Conservation (phyloP, 2,113 vertebrate species). For the Nothocercus nigrocapillus region DNA sequence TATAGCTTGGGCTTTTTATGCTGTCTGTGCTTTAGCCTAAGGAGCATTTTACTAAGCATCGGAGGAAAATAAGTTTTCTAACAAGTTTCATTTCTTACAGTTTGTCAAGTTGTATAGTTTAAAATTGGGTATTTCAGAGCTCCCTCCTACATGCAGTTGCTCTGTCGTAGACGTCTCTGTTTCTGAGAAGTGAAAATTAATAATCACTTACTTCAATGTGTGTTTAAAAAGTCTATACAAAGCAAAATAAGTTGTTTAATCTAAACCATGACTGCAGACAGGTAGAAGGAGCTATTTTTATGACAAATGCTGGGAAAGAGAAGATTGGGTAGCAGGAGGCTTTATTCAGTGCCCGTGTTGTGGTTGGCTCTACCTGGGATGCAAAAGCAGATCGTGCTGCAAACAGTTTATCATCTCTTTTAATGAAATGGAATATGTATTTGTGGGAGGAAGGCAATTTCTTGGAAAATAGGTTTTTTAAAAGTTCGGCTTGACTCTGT, state of each 20-base stretch:
- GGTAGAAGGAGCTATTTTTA: not conserved
- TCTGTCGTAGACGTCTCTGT: not conserved
- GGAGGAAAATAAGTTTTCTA: not conserved
- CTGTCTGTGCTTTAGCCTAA: not conserved
- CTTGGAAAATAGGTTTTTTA: not conserved
- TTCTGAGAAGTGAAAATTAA: not conserved
- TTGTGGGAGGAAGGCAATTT: not conserved
- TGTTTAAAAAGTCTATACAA: not conserved
- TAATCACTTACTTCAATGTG: not conserved
- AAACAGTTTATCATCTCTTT: not conserved
- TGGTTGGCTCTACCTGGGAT: not conserved
- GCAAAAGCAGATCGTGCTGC: not conserved
- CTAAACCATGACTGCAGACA: not conserved
- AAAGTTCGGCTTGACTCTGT: not conserved
- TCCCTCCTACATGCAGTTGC: not conserved
- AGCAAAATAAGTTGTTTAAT: not conserved
- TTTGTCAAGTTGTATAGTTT: not conserved
- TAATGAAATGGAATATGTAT: not conserved
- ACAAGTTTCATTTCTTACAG: not conserved
- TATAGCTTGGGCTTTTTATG: not conserved
- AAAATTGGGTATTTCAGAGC: not conserved
- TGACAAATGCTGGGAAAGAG: not conserved
- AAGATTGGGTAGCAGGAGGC: not conserved
- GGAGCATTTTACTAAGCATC: not conserved
- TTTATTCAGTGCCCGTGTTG: not conserved